Conservation (phyloP, 92 coral and sea anemone species). For the Phymanthus crucifer region DNA sequence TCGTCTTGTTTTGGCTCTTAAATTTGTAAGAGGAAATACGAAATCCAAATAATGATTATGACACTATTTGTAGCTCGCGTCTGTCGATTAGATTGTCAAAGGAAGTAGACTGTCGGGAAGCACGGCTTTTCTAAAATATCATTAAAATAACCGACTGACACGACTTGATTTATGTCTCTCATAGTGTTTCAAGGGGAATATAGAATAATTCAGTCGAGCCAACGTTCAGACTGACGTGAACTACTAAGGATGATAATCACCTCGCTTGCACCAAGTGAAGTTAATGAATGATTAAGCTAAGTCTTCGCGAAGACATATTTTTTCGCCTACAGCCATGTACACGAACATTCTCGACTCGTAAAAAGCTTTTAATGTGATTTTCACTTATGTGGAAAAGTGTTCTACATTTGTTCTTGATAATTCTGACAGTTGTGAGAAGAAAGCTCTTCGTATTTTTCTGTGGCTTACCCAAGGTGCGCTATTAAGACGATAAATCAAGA, state of each 20-base stretch:
- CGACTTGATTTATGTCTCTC: background rate
- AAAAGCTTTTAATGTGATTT: background rate
- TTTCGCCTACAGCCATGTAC: background rate
- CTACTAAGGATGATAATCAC: background rate
- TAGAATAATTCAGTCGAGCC: background rate
- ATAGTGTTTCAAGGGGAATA: background rate
- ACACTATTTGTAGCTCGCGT: background rate
- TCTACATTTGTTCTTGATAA: background rate
- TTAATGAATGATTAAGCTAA: background rate
- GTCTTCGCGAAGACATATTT: background rate
- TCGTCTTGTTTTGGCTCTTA: slow-evolving; percentile 1
- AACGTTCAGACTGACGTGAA: background rate
- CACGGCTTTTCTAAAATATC: background rate
- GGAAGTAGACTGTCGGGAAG: background rate
- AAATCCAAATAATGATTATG: background rate
- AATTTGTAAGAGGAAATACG: background rate
- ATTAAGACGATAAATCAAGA: background rate
- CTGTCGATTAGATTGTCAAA: background rate
- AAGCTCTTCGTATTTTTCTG: background rate
- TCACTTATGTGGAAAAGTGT: background rate
- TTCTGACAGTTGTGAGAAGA: background rate
- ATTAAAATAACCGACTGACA: background rate
- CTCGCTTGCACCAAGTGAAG: too few species aligned
- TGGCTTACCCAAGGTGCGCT: background rate
- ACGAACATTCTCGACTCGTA: background rate